phyloP scores from a whole-genome alignment of 2,888 invertebrate genomes.

The Mimachlamys varia region DNA sequence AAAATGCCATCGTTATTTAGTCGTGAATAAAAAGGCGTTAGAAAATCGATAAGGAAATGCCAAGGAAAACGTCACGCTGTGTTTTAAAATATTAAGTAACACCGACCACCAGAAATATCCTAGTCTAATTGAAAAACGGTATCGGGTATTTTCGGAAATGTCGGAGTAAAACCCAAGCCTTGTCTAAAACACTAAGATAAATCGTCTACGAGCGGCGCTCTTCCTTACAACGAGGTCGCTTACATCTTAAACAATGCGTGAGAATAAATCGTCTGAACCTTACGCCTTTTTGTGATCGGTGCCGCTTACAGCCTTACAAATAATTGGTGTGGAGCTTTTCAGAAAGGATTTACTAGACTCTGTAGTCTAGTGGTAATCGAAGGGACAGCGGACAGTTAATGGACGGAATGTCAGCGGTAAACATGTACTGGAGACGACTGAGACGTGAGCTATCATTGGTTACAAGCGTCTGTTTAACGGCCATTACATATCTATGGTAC shows the following conservation, averaged over 20 bases:
- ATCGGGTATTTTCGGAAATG: background rate
- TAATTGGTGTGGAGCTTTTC: background rate
- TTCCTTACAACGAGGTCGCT: background rate
- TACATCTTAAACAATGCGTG: conserved; percentile 5
- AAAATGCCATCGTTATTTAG: background rate
- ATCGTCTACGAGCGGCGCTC: background rate
- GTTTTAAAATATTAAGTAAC: background rate
- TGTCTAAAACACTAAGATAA: conserved; percentile 1
- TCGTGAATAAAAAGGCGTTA: background rate
- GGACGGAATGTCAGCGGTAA: background rate
- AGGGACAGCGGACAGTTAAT: background rate
- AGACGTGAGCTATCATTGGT: background rate
- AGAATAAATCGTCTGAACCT: conserved; percentile 8
- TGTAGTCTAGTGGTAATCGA: conserved; percentile 15
- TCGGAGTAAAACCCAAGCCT: background rate
- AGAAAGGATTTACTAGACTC: background rate
- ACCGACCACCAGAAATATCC: background rate
- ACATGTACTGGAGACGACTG: background rate
- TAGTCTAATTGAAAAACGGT: background rate
- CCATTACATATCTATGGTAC: background rate
- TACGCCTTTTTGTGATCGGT: background rate
- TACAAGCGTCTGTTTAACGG: background rate
- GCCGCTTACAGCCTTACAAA: conserved; percentile 31
- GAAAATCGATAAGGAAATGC: background rate
- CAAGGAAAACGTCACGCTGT: background rate